phyloP scores from a whole-genome alignment of 2,888 invertebrate species.

The Troides helena region DNA sequence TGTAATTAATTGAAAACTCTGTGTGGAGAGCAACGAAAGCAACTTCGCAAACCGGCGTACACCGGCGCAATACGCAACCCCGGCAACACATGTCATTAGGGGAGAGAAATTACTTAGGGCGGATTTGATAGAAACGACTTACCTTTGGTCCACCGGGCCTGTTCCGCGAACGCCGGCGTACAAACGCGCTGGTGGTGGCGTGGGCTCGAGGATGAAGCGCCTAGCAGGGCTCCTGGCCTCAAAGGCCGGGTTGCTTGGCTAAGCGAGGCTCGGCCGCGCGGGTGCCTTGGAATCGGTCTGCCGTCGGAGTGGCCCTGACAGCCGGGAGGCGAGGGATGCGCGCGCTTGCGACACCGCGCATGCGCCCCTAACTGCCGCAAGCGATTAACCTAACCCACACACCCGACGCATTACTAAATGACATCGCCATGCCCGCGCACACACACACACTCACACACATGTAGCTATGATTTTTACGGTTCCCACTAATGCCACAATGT shows the following conservation, averaged over 20 bases:
- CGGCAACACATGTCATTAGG: slow-evolving; percentile 42
- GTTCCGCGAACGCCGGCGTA: slow-evolving; percentile 71
- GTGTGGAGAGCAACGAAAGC: slow-evolving; percentile 10
- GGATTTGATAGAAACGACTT: slow-evolving; percentile 32
- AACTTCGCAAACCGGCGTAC: slow-evolving; percentile 13
- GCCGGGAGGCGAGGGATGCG: slow-evolving; percentile 49
- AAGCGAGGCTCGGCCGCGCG: slow-evolving; percentile 68
- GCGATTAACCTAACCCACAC: slow-evolving; percentile 44
- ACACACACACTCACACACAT: slow-evolving; percentile 34
- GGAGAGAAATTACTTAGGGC: slow-evolving; percentile 29
- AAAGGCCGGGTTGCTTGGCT: slow-evolving; percentile 74
- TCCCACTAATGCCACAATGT: slow-evolving; percentile 38
- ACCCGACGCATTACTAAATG: slow-evolving; percentile 41
- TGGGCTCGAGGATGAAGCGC: slow-evolving; percentile 58
- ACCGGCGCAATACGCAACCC: slow-evolving; percentile 28
- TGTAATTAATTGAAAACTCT: slow-evolving; percentile 14
- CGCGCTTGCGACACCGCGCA: slow-evolving; percentile 68
- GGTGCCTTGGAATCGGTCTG: slow-evolving; percentile 68
- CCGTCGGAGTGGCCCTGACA: slow-evolving; percentile 73
- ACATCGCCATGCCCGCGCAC: slow-evolving; percentile 43
- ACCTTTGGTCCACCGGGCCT: slow-evolving; percentile 72
- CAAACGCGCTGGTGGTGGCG: slow-evolving; percentile 57
- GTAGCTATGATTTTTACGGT: slow-evolving; percentile 30
- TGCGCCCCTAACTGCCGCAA: slow-evolving; percentile 53
- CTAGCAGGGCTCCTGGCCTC: slow-evolving; percentile 75